Percentiles rank a stretch among this genome's conserved stretches.
Evolutionary conservation across 2,888 invertebrate genomes (phyloP).

Genomic region (Melanargia galathea): DNA sequence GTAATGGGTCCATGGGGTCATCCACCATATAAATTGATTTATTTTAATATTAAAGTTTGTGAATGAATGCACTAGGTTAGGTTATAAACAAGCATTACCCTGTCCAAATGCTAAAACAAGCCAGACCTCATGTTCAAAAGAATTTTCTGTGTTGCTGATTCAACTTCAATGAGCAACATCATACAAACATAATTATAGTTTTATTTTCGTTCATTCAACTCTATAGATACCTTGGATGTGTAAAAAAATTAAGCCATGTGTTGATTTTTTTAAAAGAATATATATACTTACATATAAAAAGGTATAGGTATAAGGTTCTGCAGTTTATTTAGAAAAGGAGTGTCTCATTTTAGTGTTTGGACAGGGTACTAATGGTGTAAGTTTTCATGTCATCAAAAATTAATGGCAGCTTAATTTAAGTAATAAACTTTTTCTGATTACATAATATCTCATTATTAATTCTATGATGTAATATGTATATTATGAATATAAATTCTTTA

Average conservation of each 20-base stretch:
- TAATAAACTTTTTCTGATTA: constrained; percentile 17
- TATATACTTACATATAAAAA: no score
- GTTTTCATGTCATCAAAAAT: constrained; percentile 31
- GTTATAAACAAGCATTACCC: constrained; percentile 18
- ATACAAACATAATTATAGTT: no score
- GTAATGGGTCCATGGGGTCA: no score
- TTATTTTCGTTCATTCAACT: no score
- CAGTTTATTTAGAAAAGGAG: no score
- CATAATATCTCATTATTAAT: not conserved
- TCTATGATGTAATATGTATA: constrained; percentile 19
- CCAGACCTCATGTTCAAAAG: not conserved
- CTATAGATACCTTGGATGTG: no score
- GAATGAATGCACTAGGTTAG: constrained; percentile 24
- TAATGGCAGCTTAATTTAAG: constrained; percentile 34
- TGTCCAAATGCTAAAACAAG: not conserved
- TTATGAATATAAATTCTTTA: constrained; percentile 4
- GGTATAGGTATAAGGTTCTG: no score
- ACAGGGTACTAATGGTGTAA: not conserved
- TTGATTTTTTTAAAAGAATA: no score
- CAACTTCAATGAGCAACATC: no score
- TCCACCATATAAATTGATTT: constrained; percentile 34
- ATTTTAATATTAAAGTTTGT: constrained; percentile 28
- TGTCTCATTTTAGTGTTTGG: no score
- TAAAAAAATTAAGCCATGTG: no score
- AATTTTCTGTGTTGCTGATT: not conserved